Percentiles rank a stretch among this genome's conserved stretches.
Evolutionary conservation across 2,888 invertebrate genomes (phyloP).

Genomic region (Perithous albicinctus): DNA sequence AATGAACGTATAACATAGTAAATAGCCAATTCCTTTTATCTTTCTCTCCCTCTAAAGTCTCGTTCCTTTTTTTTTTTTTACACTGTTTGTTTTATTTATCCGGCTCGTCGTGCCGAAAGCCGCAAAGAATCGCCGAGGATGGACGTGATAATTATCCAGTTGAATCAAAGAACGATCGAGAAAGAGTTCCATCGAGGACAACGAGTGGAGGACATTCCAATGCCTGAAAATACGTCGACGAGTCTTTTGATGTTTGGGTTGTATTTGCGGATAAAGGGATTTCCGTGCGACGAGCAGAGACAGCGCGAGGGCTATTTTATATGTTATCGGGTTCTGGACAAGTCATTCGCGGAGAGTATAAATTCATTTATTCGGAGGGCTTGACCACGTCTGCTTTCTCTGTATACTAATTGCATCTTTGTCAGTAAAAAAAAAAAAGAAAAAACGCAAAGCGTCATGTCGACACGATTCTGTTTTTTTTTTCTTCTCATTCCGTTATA

Average conservation of each 20-base stretch:
- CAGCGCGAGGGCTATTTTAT: constrained; percentile 37
- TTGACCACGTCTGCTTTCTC: constrained; percentile 8
- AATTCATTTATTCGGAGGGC: constrained; percentile 34
- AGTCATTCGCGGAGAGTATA: constrained; percentile 4
- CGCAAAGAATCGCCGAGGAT: constrained; percentile 77
- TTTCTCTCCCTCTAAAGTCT: constrained; percentile 18
- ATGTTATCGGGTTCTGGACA: constrained; percentile 7
- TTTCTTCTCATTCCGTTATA: background rate
- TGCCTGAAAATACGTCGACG: constrained; percentile 37
- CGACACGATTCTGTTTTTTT: background rate
- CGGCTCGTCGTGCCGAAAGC: constrained; percentile 54
- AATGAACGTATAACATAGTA: constrained; percentile 56
- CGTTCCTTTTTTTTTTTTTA: constrained; percentile 21
- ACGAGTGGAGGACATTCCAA: constrained; percentile 37
- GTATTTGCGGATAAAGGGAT: constrained; percentile 35
- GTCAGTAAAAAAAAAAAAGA: background rate
- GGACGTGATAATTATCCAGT: constrained; percentile 80
- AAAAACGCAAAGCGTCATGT: background rate
- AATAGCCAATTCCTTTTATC: constrained; percentile 62
- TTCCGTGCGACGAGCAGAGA: constrained; percentile 38
- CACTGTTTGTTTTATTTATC: background rate
- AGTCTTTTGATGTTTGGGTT: constrained; percentile 59
- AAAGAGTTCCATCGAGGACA: constrained; percentile 72
- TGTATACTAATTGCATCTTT: constrained; percentile 6
- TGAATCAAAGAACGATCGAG: constrained; percentile 75